A percentile compares a stretch with the other conserved stretches of the same genome.
phyloP scores from a whole-genome alignment of 2,888 invertebrate species.

The Cosmia pyralina region DNA sequence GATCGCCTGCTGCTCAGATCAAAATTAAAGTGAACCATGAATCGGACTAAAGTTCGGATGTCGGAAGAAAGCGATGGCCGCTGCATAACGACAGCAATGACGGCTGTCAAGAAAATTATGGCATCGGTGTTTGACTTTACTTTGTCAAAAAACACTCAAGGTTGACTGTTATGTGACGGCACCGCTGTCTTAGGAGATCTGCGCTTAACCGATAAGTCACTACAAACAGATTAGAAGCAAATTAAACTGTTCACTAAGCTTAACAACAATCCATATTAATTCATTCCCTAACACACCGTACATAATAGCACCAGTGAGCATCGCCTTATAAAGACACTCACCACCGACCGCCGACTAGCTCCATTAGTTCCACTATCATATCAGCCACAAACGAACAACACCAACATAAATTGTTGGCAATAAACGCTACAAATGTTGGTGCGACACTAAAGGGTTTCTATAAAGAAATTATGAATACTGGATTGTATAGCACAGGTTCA shows the following conservation, averaged over 20 bases:
- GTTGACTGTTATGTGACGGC: background rate
- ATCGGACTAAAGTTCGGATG: background rate
- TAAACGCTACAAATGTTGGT: slow-evolving; percentile 60
- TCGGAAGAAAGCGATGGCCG: background rate
- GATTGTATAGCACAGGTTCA: slow-evolving; percentile 71
- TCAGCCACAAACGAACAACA: slow-evolving; percentile 55
- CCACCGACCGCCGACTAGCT: slow-evolving; percentile 15
- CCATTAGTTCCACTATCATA: slow-evolving; percentile 55
- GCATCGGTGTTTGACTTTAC: background rate
- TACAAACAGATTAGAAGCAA: background rate
- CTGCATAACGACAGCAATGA: background rate
- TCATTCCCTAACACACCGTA: slow-evolving; percentile 22
- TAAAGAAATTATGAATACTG: slow-evolving; percentile 79
- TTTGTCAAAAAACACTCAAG: background rate
- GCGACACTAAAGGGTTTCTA: slow-evolving; percentile 66
- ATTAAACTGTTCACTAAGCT: slow-evolving; percentile 5
- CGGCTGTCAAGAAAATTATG: background rate
- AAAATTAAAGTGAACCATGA: background rate
- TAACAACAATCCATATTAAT: slow-evolving; percentile 33
- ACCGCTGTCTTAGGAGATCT: background rate
- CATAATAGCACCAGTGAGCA: slow-evolving; percentile 22
- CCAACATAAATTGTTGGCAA: slow-evolving; percentile 63
- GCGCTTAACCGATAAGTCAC: background rate
- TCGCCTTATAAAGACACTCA: slow-evolving; percentile 47
- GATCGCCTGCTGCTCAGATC: background rate